A percentile compares a stretch with the other conserved stretches of the same genome.
Conservation (phyloP, 2,113 vertebrate species). For the Ptilorrhoa leucosticta region DNA sequence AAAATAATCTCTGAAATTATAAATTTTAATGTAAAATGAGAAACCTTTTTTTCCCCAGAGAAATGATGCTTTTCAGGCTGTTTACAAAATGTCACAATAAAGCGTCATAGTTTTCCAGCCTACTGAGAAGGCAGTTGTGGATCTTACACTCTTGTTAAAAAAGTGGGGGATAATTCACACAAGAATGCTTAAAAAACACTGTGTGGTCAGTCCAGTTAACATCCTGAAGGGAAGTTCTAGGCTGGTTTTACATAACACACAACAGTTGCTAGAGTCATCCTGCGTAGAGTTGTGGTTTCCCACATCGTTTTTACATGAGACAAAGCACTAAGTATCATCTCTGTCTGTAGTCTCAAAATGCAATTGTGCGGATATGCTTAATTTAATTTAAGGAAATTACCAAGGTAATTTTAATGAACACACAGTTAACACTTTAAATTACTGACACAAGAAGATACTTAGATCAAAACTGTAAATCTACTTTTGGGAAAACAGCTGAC, state of each 20-base stretch:
- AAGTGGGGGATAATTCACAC: neutral
- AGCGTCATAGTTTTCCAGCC: neutral
- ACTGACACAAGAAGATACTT: neutral
- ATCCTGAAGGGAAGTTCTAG: neutral
- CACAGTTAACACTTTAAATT: neutral
- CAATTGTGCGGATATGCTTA: neutral
- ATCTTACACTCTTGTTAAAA: neutral
- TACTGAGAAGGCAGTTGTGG: neutral
- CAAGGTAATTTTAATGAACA: neutral
- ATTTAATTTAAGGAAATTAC: neutral
- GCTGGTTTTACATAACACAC: neutral
- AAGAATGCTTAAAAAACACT: neutral
- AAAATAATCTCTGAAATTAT: neutral
- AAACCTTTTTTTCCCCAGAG: neutral
- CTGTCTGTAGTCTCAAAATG: neutral
- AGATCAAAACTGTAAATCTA: neutral
- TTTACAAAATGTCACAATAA: neutral
- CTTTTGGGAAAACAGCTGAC: neutral
- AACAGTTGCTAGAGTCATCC: neutral
- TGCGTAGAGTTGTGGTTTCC: neutral
- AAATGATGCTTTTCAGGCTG: neutral
- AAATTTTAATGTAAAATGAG: neutral
- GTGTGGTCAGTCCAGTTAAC: neutral
- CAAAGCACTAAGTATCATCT: neutral
- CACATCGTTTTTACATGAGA: neutral